These are phyloP conservation scores for Parazoanthus darwini DNA, from an alignment of 92 coral and sea anemone genomes.

Conservation along the genomic window DNA sequence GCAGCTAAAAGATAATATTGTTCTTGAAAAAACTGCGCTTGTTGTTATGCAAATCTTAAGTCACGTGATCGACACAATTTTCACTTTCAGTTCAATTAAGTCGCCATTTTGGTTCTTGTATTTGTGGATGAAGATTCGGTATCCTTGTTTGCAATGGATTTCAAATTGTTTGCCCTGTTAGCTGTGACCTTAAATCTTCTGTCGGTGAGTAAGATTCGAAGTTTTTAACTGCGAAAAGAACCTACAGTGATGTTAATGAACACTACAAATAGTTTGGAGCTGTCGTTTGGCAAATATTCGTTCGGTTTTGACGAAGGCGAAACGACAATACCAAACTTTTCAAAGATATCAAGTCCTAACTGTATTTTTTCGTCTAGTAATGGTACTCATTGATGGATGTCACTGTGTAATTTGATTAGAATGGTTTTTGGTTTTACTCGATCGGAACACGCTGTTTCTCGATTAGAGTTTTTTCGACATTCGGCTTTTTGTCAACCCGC, in stretches of 20 bases:
- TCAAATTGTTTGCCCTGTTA: slow-evolving; percentile 39
- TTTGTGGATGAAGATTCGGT: slow-evolving; percentile 7
- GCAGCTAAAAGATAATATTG: neutral
- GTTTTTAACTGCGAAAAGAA: neutral
- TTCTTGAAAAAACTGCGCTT: neutral
- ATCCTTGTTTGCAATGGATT: slow-evolving; percentile 40
- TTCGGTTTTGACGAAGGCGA: slow-evolving; percentile 9
- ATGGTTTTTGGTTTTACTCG: neutral
- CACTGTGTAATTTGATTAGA: neutral
- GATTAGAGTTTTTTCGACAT: neutral
- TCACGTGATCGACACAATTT: slow-evolving; percentile 23
- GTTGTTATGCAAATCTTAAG: slow-evolving; percentile 22
- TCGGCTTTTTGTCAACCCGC: neutral
- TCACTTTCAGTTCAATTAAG: neutral
- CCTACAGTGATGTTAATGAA: neutral
- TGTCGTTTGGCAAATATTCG: neutral
- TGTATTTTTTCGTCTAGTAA: neutral
- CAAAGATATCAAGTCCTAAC: neutral
- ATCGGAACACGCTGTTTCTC: neutral
- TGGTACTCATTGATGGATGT: neutral
- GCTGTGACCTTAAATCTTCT: slow-evolving; percentile 26
- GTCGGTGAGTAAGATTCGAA: slow-evolving; percentile 50
- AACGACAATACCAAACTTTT: neutral
- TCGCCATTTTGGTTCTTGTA: slow-evolving; percentile 21
- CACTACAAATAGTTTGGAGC: neutral